Conservation (phyloP, 2,888 invertebrate genomes). For the Phengaris alcon region DNA sequence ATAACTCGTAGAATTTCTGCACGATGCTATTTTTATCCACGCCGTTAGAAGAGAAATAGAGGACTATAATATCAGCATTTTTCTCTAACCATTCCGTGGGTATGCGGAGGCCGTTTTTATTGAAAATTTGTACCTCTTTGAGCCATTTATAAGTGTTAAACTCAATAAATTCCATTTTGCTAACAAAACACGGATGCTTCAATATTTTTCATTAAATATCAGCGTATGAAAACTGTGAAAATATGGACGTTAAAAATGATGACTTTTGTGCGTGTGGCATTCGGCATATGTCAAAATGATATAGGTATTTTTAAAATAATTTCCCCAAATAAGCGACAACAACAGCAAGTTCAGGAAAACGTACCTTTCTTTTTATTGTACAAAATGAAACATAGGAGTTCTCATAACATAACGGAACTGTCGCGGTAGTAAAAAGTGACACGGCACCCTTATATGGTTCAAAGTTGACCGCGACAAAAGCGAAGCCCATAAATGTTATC, state of each 20-base stretch:
- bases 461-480: slow-evolving; percentile 55
- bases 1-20: slow-evolving; percentile 58
- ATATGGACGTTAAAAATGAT: not conserved
- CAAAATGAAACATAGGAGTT: slow-evolving; percentile 32
- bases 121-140: slow-evolving; percentile 50
- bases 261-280: not conserved
- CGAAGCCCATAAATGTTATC: slow-evolving; percentile 35
- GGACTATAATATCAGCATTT: slow-evolving; percentile 54
- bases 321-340: not conserved
- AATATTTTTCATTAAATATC: too few species aligned
- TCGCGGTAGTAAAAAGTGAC: slow-evolving; percentile 42
- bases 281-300: not conserved
- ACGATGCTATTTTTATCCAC: slow-evolving; percentile 56
- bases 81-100: slow-evolving; percentile 52
- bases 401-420: slow-evolving; percentile 44
- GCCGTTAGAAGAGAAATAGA: slow-evolving; percentile 56
- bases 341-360: not conserved
- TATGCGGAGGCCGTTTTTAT: slow-evolving; percentile 50
- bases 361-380: not conserved
- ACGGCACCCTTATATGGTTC: slow-evolving; percentile 53
- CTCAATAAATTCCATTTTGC: slow-evolving; percentile 6
- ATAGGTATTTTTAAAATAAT: not conserved
- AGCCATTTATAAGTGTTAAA: slow-evolving; percentile 55
- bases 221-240: not conserved
- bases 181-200: not conserved